phyloP scores from a whole-genome alignment of 1,140 invertebrate species.

The Drosophila navojoa region DNA sequence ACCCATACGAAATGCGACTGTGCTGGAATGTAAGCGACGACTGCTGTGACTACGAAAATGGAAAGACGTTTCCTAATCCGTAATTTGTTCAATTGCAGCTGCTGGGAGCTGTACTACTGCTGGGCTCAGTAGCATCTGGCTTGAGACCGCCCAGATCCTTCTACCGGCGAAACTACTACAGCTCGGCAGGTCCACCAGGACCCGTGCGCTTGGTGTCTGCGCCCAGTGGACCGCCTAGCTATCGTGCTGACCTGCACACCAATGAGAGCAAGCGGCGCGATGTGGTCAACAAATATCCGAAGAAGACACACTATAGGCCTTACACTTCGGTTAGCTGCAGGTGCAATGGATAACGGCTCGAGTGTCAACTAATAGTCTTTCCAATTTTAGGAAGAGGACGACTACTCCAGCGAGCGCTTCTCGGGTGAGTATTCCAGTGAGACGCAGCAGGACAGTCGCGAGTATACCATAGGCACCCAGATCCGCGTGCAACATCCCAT shows the following conservation, averaged over 20 bases:
- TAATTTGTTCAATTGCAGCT: slow-evolving; percentile 43
- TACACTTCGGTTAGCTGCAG: slow-evolving; percentile 65
- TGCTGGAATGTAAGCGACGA: slow-evolving; percentile 65
- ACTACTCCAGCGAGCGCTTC: slow-evolving; percentile 71
- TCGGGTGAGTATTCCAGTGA: slow-evolving; percentile 71
- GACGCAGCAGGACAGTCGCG: slow-evolving; percentile 65
- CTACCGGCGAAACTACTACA: slow-evolving; percentile 65
- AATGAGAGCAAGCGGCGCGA: slow-evolving; percentile 76
- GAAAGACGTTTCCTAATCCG: neutral
- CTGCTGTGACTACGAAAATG: neutral
- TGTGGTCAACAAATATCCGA: slow-evolving; percentile 65
- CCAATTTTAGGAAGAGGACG: slow-evolving; percentile 68
- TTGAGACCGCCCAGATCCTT: slow-evolving; percentile 57
- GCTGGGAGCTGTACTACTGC: slow-evolving; percentile 48
- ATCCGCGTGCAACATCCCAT: slow-evolving; percentile 81
- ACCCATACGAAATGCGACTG: slow-evolving; percentile 53
- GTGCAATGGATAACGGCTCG: neutral
- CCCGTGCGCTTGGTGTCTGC: slow-evolving; percentile 40
- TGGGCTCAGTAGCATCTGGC: slow-evolving; percentile 33
- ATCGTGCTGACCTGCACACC: slow-evolving; percentile 58
- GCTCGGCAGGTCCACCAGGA: slow-evolving; percentile 50
- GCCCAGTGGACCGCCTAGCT: slow-evolving; percentile 32
- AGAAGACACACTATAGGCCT: slow-evolving; percentile 68
- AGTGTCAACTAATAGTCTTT: neutral
- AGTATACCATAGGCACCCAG: slow-evolving; percentile 79